phyloP scores from a whole-genome alignment of 2,888 invertebrate genomes.

The Stenotaenia linearis region DNA sequence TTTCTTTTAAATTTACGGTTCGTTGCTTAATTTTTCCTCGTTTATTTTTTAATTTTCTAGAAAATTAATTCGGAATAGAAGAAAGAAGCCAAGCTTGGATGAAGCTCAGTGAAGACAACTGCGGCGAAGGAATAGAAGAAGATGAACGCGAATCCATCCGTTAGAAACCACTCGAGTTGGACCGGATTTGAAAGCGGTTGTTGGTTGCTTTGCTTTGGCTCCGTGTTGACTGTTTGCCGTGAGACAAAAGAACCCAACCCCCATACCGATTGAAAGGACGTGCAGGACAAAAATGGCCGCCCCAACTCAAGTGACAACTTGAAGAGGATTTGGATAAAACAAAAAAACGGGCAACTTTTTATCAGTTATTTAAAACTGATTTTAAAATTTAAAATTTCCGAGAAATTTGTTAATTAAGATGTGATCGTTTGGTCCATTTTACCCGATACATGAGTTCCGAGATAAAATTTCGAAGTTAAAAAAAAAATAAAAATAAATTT shows the following conservation, averaged over 20 bases:
- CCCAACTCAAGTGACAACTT: conserved; percentile 21
- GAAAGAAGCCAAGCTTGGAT: not conserved
- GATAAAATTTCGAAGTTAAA: not conserved
- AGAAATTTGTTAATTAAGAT: not conserved
- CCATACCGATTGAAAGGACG: conserved; percentile 7
- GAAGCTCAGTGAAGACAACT: not conserved
- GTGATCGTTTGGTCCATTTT: not conserved
- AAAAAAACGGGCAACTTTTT: not conserved
- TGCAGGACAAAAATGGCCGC: conserved; percentile 21
- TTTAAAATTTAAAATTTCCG: not conserved
- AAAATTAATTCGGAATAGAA: not conserved
- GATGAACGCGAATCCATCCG: not conserved
- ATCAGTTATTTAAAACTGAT: not conserved
- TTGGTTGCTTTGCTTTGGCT: conserved; percentile 19
- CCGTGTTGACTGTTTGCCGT: conserved; percentile 20
- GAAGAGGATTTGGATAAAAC: conserved; percentile 1
- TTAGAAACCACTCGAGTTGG: conserved; percentile 24
- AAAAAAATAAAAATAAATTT: not conserved
- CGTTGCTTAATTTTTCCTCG: not conserved
- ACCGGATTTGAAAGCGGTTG: conserved; percentile 19
- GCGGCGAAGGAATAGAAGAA: not conserved
- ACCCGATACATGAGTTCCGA: not conserved
- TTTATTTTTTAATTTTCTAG: not conserved
- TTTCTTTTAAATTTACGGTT: not conserved
- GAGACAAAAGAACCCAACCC: conserved; percentile 26